Base-by-base conservation (phyloP, 2,113 vertebrate species). In the Psilopsiagon aurifrons region DNA sequence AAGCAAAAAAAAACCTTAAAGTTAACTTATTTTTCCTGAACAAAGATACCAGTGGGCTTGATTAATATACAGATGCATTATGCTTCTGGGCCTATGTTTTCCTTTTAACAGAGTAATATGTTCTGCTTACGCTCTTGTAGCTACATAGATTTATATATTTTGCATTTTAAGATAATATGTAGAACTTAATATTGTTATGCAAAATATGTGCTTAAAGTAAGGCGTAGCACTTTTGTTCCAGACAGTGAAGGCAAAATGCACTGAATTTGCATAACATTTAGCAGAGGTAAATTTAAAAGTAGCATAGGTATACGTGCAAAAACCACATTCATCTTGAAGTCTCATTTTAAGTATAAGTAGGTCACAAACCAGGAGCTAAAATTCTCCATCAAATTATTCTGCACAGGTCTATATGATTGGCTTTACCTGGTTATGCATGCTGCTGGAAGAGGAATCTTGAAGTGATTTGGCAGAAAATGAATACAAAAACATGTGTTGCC, bases 211-310 rank as follows among this genome's bases (percentile, higher is more conserved):
- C 86, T 95, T 93, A 92, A 97, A 95, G 25, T 88, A 89, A 90
- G 86, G 86, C 46, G 25, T 9, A 78, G 44, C 44, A 54, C 57
- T 94, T 96, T 89, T 93, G 25, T 85, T 81, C 20, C 89, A 83
- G 81, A 75, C 24, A 23, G 71, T 9, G 20, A 86, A 93, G 94
- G 23, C 25, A 69, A 95, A 94, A 94, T 73, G 57, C 37, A 82
- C 55, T 57, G 35, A 89, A 96, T 97, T 92, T 96, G 91, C 80
- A 92, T 92, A 89, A 76, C 62, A 87, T 87, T 95, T 94, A 94
- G 54, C 62, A 27, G 84, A 93, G 73, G 81, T 94, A 93, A 60
- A 84, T 93, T 84, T 94, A 82, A 92, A 28, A 39, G 52, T 35
- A 69, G 39, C 22, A 51, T 33, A 90, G 86, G 76, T 88, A 15